Evolutionary conservation across 64 coral and sea anemone species (phyloP).

Genomic region (Dendrophyllia cribrosa): DNA sequence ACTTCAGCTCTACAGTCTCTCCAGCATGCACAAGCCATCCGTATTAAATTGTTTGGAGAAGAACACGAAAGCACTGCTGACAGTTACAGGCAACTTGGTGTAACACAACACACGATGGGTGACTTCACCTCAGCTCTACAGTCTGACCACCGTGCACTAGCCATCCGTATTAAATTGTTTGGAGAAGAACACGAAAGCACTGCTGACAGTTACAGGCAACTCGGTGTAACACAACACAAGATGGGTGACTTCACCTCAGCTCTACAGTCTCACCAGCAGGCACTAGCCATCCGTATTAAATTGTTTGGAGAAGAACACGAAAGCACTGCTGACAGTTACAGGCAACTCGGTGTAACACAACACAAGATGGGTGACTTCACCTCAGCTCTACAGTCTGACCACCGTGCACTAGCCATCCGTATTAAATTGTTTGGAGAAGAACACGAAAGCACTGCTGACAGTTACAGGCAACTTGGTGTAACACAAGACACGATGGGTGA

Average conservation of each 20-base stretch:
- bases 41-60: not conserved
- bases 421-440: not conserved
- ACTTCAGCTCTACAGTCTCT: not conserved
- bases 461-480: not conserved
- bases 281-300: not conserved
- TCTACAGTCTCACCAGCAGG: not conserved
- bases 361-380: not conserved
- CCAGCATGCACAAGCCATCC: not conserved
- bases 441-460: not conserved
- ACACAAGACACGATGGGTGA: not conserved
- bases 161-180: not conserved
- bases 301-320: not conserved
- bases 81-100: not conserved
- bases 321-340: not conserved
- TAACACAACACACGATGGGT: not conserved
- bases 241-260: not conserved
- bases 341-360: not conserved
- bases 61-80: not conserved
- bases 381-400: not conserved
- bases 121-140: no score
- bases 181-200: not conserved
- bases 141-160: not conserved
- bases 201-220: not conserved
- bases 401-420: not conserved
- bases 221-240: not conserved